These are phyloP conservation scores for Cercopithecus mona DNA, from an alignment of 2,113 vertebrate species.

Conservation along the genomic window DNA sequence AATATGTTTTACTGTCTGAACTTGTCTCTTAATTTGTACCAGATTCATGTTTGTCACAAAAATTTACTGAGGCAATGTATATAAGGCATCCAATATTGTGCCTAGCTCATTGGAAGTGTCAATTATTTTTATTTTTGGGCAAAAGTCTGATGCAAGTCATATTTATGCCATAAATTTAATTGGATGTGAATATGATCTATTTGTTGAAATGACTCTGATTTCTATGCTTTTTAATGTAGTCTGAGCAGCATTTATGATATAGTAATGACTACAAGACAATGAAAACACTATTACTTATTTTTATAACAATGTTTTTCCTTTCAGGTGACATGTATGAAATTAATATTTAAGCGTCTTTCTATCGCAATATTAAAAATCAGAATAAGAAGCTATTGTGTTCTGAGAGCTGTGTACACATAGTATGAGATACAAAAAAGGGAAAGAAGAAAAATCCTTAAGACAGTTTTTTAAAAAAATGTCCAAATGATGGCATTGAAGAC, in stretches of 20 bases:
- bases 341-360: not conserved
- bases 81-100: not conserved
- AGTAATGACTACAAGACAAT: not conserved
- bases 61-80: not conserved
- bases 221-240: not conserved
- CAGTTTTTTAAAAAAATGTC: not conserved
- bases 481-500: not conserved
- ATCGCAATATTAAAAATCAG: not conserved
- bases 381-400: not conserved
- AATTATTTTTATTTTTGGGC: conserved; percentile 21
- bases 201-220: not conserved
- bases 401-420: not conserved
- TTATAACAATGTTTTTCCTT: conserved; percentile 15
- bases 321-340: conserved; percentile 11
- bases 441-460: not conserved
- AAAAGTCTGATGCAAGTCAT: not conserved
- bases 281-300: not conserved
- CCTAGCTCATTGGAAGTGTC: not conserved
- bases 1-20: not conserved
- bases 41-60: not conserved
- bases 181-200: not conserved
- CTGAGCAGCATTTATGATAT: not conserved
- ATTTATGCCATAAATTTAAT: not conserved
- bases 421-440: conserved; percentile 13
- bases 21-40: not conserved